Evolutionary conservation across 2,113 vertebrate species (phyloP), one percentile per base, ranked within the genome.

Genomic region (Vidua chalybeata): DNA sequence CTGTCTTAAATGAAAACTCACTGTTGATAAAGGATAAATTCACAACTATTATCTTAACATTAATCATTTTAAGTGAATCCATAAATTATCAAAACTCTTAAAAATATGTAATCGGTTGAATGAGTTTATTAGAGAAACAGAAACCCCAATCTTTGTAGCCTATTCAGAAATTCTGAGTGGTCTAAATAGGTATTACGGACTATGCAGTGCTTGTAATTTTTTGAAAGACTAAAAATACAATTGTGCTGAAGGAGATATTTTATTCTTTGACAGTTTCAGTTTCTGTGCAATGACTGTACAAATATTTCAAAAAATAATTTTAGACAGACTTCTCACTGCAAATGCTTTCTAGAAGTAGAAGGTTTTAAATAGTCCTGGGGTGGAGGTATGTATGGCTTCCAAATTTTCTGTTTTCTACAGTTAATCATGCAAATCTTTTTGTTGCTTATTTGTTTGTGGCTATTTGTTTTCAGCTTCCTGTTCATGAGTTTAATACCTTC

Each of bases 61-160:
- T 66, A 89, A n/a, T 87, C 6, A 28, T 5, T 28, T 11, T 78
- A 80, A 84, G 3, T 49, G 27, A 73, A 54, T 64, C 45, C 3
- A 49, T 19, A 55, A 89, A 55, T 27, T 46, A 23, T 5, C 0
- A 0, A 81, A 43, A 71, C 4, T n/a, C 41, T 55, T 80, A 19
- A 77, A 72, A 43, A 45, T 7, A 18, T 52, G 14, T n/a, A 31
- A 9, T 27, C 12, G 55, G 15, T 9, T 82, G 15, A 76, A 68
- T 63, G 11, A 72, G 2, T 68, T 79, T 56, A 17, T 83, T 49
- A 69, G 13, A 61, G 19, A 61, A 92, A 76, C 0, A 88, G 79
- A 84, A 52, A 0, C 0, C 2, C 5, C 12, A 74, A 39, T 1
- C 13, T 17, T 56, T 76, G 2, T 35, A 26, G 8, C 39, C 16